Evolutionary conservation across 2,113 vertebrate species (phyloP).

Genomic region (Chionis minor): DNA sequence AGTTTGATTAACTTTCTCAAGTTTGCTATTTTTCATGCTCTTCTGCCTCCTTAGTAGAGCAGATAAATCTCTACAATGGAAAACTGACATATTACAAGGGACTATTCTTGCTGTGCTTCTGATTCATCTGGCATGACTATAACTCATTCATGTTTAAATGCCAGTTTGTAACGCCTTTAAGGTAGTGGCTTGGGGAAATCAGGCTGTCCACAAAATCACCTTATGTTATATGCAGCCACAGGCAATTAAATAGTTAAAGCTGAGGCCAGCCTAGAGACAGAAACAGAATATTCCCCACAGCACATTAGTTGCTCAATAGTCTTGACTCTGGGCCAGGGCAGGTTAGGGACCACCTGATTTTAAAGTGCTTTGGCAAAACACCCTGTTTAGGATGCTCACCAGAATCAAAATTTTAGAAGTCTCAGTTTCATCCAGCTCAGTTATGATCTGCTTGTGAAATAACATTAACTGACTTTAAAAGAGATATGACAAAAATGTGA

Average conservation of each 20-base stretch:
- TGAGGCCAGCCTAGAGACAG: not conserved
- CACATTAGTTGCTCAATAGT: not conserved
- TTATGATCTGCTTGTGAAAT: not conserved
- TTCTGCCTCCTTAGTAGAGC: not conserved
- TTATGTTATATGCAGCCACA: not conserved
- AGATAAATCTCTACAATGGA: conserved; percentile 14
- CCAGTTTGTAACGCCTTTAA: not conserved
- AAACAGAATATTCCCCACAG: not conserved
- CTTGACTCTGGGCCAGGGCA: not conserved
- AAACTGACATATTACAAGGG: not conserved
- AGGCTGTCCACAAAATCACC: not conserved
- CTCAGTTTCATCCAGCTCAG: not conserved
- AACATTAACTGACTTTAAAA: not conserved
- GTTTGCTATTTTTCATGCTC: conserved; percentile 9
- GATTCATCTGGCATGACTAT: not conserved
- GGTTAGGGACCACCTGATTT: not conserved
- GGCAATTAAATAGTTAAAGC: conserved; percentile 8
- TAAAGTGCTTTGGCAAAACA: not conserved
- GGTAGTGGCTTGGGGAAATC: not conserved
- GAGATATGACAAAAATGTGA: not conserved
- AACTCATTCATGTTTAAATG: not conserved
- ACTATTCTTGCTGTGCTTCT: not conserved
- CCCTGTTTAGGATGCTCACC: not conserved
- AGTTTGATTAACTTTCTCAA: conserved; percentile 41
- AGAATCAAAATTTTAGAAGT: not conserved